phyloP scores from a whole-genome alignment of 2,797 vertebrate genomes.

The Pseudochaenichthys georgianus region DNA sequence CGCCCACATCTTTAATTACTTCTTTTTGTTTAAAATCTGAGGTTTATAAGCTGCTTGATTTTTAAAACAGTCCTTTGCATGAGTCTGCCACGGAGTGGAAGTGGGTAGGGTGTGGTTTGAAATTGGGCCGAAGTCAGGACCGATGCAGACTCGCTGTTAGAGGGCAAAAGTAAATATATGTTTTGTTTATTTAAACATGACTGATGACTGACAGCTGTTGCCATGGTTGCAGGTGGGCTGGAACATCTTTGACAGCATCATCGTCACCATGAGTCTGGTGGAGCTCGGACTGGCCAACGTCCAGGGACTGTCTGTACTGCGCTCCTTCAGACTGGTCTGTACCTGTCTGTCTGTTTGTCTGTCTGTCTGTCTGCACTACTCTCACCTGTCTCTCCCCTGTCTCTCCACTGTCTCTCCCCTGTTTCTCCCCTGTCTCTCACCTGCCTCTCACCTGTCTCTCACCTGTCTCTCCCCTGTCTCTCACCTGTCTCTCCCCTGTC shows the following conservation, averaged over 20 bases:
- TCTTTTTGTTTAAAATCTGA: too few species aligned
- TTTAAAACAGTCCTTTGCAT: too few species aligned
- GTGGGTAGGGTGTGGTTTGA: too few species aligned
- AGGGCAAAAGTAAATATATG: too few species aligned
- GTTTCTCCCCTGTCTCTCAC: too few species aligned
- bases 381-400: neutral
- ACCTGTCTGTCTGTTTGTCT: neutral
- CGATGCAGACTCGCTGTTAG: too few species aligned
- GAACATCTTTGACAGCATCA: slow-evolving; percentile 98
- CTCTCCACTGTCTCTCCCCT: too few species aligned
- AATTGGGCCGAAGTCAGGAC: too few species aligned
- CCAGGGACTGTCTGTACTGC: slow-evolving; percentile 93
- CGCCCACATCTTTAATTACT: too few species aligned
- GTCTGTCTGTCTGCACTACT: neutral
- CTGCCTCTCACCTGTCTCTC: neutral
- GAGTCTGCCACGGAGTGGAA: too few species aligned
- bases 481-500: neutral
- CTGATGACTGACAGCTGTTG: neutral
- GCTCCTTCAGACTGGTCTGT: slow-evolving; percentile 93
- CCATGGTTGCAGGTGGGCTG: slow-evolving; percentile 90
- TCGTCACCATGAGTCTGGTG: slow-evolving; percentile 94
- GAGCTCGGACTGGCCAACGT: slow-evolving; percentile 92
- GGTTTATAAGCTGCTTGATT: too few species aligned
- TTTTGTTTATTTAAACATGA: too few species aligned
- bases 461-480: neutral